Percentiles rank a stretch among this genome's conserved stretches.
Evolutionary conservation across 2,113 vertebrate species (phyloP).

Genomic region (Crotophaga sulcirostris): DNA sequence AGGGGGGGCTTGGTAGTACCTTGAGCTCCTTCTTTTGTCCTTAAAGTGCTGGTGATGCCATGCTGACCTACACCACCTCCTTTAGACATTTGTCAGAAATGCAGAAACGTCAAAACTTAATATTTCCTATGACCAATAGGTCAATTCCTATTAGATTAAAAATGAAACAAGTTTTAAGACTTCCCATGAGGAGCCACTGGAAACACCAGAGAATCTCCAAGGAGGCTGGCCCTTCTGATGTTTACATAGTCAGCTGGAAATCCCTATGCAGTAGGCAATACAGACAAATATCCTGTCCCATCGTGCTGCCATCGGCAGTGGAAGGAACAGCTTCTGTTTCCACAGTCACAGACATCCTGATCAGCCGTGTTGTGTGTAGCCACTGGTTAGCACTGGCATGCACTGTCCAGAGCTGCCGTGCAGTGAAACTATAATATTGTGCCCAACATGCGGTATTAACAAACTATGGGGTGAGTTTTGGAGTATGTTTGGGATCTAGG

Average conservation of each 20-base stretch:
- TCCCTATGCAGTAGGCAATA: background rate
- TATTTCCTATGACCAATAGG: background rate
- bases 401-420: background rate
- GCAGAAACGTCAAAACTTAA: background rate
- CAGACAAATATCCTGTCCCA: too few relatives aligned
- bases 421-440: background rate
- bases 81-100: background rate
- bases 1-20: background rate
- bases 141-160: background rate
- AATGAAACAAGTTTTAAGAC: background rate
- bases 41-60: background rate
- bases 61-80: background rate
- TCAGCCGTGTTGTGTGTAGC: background rate
- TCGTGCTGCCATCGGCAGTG: too few relatives aligned
- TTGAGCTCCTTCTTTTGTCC: background rate
- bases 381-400: too few relatives aligned
- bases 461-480: background rate
- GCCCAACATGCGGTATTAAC: background rate
- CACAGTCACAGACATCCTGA: background rate
- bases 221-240: background rate
- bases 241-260: background rate
- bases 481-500: background rate
- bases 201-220: background rate
- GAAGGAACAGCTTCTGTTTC: background rate
- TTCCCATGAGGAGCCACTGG: background rate